A percentile compares a stretch with the other conserved stretches of the same genome.
phyloP scores from a whole-genome alignment of 1,140 invertebrate species.

The Papilio polytes region DNA sequence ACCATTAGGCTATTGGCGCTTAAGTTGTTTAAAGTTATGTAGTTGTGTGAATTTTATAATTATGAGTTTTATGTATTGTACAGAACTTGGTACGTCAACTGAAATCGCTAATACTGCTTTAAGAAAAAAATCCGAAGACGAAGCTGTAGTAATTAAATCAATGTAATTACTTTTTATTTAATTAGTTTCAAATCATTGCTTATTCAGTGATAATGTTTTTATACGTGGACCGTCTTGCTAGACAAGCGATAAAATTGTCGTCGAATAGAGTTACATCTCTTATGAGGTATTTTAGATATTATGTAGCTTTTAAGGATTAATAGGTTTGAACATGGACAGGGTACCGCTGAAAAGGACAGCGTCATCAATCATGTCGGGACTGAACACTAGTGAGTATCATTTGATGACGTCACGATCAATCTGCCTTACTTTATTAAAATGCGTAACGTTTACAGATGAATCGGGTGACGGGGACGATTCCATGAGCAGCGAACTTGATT shows the following conservation, averaged over 20 bases:
- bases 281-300: not conserved
- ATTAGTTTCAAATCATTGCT: too few relatives aligned
- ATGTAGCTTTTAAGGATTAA: not conserved
- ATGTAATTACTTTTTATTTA: constrained; percentile 49
- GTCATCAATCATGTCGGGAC: constrained; percentile 44
- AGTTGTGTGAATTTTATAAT: not conserved
- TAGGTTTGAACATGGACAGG: not conserved
- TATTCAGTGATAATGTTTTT: too few relatives aligned
- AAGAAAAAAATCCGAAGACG: constrained; percentile 56
- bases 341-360: constrained; percentile 5
- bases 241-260: too few relatives aligned
- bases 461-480: constrained; percentile 40
- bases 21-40: too few relatives aligned
- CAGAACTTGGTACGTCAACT: constrained; percentile 64
- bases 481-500: not conserved
- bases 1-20: too few relatives aligned
- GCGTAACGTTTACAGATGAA: constrained; percentile 36
- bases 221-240: too few relatives aligned
- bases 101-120: constrained; percentile 69
- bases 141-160: constrained; percentile 61
- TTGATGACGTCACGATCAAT: not conserved
- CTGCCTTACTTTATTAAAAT: not conserved
- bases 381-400: constrained; percentile 31
- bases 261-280: too few relatives aligned
- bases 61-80: not conserved